Evolutionary conservation across 1,140 invertebrate species (phyloP).

Genomic region (Tetramorium parvispinum): DNA sequence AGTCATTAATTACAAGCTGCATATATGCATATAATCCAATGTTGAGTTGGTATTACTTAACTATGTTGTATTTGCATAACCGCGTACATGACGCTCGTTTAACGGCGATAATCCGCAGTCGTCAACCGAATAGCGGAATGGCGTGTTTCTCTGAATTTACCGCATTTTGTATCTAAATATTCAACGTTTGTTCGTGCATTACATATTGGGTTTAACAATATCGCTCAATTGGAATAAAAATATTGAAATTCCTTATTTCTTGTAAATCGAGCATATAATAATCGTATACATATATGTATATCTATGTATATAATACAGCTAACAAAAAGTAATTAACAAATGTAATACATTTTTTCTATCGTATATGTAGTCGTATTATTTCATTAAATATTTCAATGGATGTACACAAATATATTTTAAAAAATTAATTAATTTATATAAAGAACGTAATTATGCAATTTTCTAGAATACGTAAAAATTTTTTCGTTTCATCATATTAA

Average conservation of each 20-base stretch:
- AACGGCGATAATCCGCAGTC: slow-evolving; percentile 41
- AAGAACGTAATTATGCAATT: background rate
- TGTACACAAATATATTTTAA: background rate
- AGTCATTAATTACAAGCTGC: slow-evolving; percentile 46
- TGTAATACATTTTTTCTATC: background rate
- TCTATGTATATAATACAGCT: background rate
- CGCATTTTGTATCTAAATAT: slow-evolving; percentile 50
- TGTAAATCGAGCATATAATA: background rate
- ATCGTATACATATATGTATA: background rate
- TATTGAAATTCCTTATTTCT: background rate
- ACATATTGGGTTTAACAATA: slow-evolving; percentile 25
- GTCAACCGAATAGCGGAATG: slow-evolving; percentile 10
- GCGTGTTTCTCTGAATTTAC: slow-evolving; percentile 21
- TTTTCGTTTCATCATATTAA: background rate
- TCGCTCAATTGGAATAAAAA: background rate
- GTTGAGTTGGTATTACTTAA: slow-evolving; percentile 50
- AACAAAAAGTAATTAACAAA: background rate
- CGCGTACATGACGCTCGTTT: slow-evolving; percentile 46
- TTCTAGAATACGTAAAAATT: background rate
- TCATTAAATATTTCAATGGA: background rate
- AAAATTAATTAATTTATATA: background rate
- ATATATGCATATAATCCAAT: slow-evolving; percentile 37
- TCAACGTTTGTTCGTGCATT: background rate
- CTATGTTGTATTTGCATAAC: slow-evolving; percentile 49
- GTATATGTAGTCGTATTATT: background rate